phyloP scores from a whole-genome alignment of 2,888 invertebrate species.

The Torymus tubicola region DNA sequence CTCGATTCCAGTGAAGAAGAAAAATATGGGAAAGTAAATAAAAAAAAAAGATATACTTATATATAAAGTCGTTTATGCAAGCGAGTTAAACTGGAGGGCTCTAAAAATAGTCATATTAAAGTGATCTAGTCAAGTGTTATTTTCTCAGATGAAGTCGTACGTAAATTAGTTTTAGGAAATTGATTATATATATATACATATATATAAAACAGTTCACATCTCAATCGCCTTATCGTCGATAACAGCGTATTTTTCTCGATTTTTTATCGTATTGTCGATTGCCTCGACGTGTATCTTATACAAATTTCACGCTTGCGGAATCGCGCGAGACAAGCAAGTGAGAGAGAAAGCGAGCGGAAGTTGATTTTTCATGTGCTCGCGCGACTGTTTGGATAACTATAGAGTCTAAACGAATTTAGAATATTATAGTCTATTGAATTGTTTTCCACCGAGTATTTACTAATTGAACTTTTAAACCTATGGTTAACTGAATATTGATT shows the following conservation, averaged over 20 bases:
- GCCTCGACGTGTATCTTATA: constrained; percentile 39
- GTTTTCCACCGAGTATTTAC: constrained; percentile 32
- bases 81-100: constrained; percentile 36
- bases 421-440: constrained; percentile 28
- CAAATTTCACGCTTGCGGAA: constrained; percentile 24
- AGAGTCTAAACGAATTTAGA: constrained; percentile 25
- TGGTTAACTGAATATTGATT: constrained; percentile 26
- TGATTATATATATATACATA: constrained; percentile 34
- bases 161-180: constrained; percentile 50
- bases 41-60: constrained; percentile 25
- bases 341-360: not conserved
- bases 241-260: constrained; percentile 44
- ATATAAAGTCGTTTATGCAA: constrained; percentile 22
- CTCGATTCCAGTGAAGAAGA: constrained; percentile 28
- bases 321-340: constrained; percentile 5
- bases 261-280: constrained; percentile 43
- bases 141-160: constrained; percentile 60
- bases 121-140: constrained; percentile 75
- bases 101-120: constrained; percentile 57
- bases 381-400: constrained; percentile 21
- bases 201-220: constrained; percentile 31
- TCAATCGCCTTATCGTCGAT: constrained; percentile 30
- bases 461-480: constrained; percentile 14
- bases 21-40: constrained; percentile 32
- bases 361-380: constrained; percentile 8